phyloP scores from a whole-genome alignment of 1,140 invertebrate species.

The Marisa cornuarietis region DNA sequence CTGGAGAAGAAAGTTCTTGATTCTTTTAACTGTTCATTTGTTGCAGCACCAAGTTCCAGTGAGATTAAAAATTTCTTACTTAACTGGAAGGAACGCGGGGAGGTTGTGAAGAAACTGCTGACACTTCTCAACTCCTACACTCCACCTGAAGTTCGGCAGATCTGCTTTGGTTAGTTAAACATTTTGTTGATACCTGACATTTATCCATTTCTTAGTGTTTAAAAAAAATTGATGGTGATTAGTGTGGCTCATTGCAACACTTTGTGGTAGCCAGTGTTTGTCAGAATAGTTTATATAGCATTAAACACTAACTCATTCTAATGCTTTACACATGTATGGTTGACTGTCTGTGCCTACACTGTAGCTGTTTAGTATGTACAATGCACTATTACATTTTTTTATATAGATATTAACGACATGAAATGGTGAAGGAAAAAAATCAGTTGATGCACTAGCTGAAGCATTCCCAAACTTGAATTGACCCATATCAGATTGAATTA shows the following conservation, averaged over 20 bases:
- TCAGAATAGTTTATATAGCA: background rate
- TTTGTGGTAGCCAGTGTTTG: background rate
- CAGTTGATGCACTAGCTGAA: too few species aligned
- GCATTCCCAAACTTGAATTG: too few species aligned
- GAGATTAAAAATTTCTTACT: slow-evolving; percentile 33
- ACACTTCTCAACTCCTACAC: slow-evolving; percentile 91
- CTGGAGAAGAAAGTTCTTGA: too few species aligned
- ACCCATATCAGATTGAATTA: too few species aligned
- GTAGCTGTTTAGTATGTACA: background rate
- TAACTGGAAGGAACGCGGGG: slow-evolving; percentile 82
- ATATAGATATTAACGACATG: too few species aligned
- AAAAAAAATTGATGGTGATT: too few species aligned
- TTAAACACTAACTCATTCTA: background rate
- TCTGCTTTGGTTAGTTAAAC: slow-evolving; percentile 75
- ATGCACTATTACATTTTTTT: too few species aligned
- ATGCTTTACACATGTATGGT: background rate
- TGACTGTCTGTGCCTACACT: background rate
- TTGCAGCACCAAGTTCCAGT: slow-evolving; percentile 10
- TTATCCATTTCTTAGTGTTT: too few species aligned
- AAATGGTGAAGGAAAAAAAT: too few species aligned
- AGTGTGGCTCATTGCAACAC: too few species aligned
- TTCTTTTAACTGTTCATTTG: background rate
- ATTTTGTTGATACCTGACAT: background rate
- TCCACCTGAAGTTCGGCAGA: slow-evolving; percentile 82
- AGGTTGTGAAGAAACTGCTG: slow-evolving; percentile 83